Evolutionary conservation across 2,888 invertebrate genomes (phyloP).

Genomic region (Chydorus sphaericus): DNA sequence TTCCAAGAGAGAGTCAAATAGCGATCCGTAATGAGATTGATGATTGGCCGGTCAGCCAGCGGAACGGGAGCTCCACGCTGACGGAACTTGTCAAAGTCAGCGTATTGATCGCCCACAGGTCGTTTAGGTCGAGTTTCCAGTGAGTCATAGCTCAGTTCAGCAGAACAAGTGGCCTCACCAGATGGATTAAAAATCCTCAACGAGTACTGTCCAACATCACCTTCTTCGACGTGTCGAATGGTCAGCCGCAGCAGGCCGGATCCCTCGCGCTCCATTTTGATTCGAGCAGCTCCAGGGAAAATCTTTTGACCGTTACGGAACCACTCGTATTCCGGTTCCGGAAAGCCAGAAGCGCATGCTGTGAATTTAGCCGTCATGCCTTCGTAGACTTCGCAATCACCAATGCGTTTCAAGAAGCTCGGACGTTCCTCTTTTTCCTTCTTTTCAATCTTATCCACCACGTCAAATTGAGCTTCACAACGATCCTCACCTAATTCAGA

Average conservation of each 20-base stretch:
- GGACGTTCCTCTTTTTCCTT: slow-evolving; percentile 66
- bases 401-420: slow-evolving; percentile 73
- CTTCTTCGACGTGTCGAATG: slow-evolving; percentile 40
- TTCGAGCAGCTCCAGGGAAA: slow-evolving; percentile 64
- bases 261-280: slow-evolving; percentile 65
- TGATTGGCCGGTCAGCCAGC: slow-evolving; percentile 75
- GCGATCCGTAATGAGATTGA: slow-evolving; percentile 80
- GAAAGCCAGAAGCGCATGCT: slow-evolving; percentile 74
- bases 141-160: slow-evolving; percentile 62
- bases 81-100: slow-evolving; percentile 67
- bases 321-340: slow-evolving; percentile 78
- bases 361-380: slow-evolving; percentile 85
- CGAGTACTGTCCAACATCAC: slow-evolving; percentile 71
- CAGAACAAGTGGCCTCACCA: slow-evolving; percentile 66
- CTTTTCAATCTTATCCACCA: slow-evolving; percentile 64
- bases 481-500: slow-evolving; percentile 41
- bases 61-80: slow-evolving; percentile 74
- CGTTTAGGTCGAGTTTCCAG: slow-evolving; percentile 37
- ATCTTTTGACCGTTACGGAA: slow-evolving; percentile 63
- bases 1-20: slow-evolving; percentile 83
- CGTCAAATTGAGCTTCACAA: slow-evolving; percentile 55
- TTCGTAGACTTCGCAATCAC: slow-evolving; percentile 70
- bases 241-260: slow-evolving; percentile 68
- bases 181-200: slow-evolving; percentile 70
- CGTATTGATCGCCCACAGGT: slow-evolving; percentile 51